These are phyloP conservation scores for Bombus superbus DNA, from an alignment of 1,140 invertebrate species.

Conservation along the genomic window DNA sequence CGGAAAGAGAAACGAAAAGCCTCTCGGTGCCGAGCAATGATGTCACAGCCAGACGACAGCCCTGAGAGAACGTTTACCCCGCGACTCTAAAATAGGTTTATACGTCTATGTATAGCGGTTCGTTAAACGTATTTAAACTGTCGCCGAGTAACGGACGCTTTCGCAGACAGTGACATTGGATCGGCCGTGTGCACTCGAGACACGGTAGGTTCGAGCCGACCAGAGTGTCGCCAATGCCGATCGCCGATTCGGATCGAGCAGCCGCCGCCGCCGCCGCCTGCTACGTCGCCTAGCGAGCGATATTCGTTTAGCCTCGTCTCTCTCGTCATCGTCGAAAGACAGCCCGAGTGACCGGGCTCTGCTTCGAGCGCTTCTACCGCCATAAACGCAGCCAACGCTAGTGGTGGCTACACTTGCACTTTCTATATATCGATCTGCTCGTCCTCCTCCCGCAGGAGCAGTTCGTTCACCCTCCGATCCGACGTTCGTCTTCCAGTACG, in stretches of 20 bases:
- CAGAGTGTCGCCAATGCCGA: not conserved
- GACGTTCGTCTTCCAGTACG: not conserved
- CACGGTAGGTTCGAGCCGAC: not conserved
- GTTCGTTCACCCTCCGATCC: conserved; percentile 50
- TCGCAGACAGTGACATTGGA: conserved; percentile 36
- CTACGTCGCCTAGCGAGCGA: too few species aligned
- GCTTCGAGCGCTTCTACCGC: not conserved
- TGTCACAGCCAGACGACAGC: conserved; percentile 67
- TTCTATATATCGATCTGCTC: conserved; percentile 55
- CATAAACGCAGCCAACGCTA: conserved; percentile 33
- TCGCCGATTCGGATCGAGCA: not conserved
- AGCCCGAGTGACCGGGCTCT: not conserved
- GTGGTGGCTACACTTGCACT: conserved; percentile 46
- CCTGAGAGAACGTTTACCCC: conserved; percentile 72
- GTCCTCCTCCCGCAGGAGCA: conserved; percentile 26
- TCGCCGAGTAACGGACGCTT: conserved; percentile 44
- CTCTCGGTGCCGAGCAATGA: conserved; percentile 63
- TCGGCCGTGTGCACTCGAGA: not conserved
- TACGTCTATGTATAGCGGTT: conserved; percentile 65
- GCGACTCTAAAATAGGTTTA: conserved; percentile 67
- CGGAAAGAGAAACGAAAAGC: conserved; percentile 49
- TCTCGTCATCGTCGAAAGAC: conserved; percentile 3
- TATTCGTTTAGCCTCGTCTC: not conserved
- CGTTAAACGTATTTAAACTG: conserved; percentile 65
- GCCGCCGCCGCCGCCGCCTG: not conserved